Evolutionary conservation across 1,140 invertebrate species (phyloP).

Genomic region (Caerostris darwini): DNA sequence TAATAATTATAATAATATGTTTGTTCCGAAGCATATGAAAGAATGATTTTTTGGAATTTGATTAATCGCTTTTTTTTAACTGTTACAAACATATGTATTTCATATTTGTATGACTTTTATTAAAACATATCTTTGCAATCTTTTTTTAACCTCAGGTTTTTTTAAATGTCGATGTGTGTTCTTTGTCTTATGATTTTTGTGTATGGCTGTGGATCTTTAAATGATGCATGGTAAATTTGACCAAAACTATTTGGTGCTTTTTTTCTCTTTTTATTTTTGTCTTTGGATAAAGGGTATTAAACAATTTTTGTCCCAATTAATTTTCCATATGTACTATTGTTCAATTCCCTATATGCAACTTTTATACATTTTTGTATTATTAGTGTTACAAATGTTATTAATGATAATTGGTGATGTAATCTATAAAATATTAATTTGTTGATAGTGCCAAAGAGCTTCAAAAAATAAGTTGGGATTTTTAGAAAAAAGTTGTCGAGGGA

Average conservation of each 20-base stretch:
- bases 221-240: conserved; percentile 15
- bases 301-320: neutral
- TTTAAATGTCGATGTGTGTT: conserved; percentile 20
- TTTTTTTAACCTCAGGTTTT: conserved; percentile 40
- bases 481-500: neutral
- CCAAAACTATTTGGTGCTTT: conserved; percentile 57
- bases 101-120: neutral
- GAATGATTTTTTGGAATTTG: neutral
- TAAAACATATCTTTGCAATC: conserved; percentile 45
- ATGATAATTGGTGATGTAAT: neutral
- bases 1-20: neutral
- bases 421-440: conserved; percentile 65
- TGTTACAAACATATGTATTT: neutral
- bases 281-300: neutral
- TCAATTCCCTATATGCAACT: conserved; percentile 36
- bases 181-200: neutral
- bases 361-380: conserved; percentile 50
- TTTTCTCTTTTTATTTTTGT: conserved; percentile 34
- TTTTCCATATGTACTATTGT: neutral
- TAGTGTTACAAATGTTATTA: conserved; percentile 23
- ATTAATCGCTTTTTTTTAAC: neutral
- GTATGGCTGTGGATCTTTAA: neutral
- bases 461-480: conserved; percentile 36
- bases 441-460: conserved; percentile 72
- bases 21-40: too few species aligned